Percentiles rank a stretch among this genome's conserved stretches.
Evolutionary conservation across 2,888 invertebrate species (phyloP).

Genomic region (Lucinisca nassula): DNA sequence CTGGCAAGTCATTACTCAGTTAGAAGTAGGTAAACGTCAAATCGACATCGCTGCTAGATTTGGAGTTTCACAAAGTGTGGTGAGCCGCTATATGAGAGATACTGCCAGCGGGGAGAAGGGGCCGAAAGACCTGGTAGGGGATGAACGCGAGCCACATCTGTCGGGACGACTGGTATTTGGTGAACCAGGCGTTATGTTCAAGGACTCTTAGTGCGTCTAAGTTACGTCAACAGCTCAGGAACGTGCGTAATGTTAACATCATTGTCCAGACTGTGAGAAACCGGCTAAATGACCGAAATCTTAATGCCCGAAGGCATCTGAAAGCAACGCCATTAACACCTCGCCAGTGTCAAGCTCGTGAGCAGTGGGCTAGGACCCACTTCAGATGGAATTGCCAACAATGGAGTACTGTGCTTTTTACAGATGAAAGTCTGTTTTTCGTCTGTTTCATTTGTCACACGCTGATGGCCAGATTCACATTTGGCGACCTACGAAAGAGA

Average conservation of each 20-base stretch:
- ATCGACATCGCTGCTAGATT: constrained; percentile 3
- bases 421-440: constrained; percentile 31
- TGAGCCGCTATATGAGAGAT: constrained; percentile 11
- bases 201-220: constrained; percentile 7
- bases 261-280: background rate
- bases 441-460: constrained; percentile 25
- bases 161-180: background rate
- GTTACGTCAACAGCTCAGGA: background rate
- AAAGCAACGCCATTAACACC: background rate
- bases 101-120: background rate
- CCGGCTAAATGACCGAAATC: background rate
- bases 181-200: background rate
- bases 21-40: constrained; percentile 3
- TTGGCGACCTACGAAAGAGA: constrained; percentile 27
- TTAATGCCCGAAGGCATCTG: background rate
- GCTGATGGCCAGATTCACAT: constrained; percentile 33
- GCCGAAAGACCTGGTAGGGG: constrained; percentile 4
- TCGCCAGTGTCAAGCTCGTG: constrained; percentile 21
- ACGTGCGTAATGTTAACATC: background rate
- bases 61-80: constrained; percentile 20
- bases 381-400: constrained; percentile 16
- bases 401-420: constrained; percentile 37
- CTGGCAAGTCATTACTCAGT: constrained; percentile 5
- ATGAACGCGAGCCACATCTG: background rate
- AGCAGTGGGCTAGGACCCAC: constrained; percentile 17